These are phyloP conservation scores for Troides helena DNA, from an alignment of 2,888 invertebrate genomes.

Conservation along the genomic window DNA sequence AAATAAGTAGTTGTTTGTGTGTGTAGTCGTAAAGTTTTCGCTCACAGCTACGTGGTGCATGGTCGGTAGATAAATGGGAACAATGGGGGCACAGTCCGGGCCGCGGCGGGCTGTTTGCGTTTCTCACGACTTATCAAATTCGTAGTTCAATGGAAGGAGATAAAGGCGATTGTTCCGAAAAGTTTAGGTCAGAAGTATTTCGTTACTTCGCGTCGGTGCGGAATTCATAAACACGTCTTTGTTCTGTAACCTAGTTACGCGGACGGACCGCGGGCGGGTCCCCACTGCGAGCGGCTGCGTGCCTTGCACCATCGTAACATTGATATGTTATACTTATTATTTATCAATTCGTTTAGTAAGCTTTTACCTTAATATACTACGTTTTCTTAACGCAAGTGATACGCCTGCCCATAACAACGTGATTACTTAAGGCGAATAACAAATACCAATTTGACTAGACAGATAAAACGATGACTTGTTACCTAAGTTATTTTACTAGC, in stretches of 20 bases:
- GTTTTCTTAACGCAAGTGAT: not conserved
- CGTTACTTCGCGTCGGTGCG: constrained; percentile 44
- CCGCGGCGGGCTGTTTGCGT: constrained; percentile 44
- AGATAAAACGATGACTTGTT: too few species aligned
- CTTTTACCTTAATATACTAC: too few species aligned
- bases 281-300: constrained; percentile 4
- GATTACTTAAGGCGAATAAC: too few species aligned
- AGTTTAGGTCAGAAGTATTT: constrained; percentile 50
- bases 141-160: constrained; percentile 65
- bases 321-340: not conserved
- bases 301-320: not conserved
- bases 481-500: too few species aligned
- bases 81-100: constrained; percentile 22
- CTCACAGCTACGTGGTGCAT: constrained; percentile 9
- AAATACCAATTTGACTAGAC: too few species aligned
- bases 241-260: constrained; percentile 53
- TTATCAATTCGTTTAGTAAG: too few species aligned
- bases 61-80: constrained; percentile 22
- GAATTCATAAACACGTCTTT: constrained; percentile 52
- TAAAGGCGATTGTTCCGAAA: constrained; percentile 65
- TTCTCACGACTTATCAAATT: constrained; percentile 73
- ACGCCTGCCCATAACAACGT: too few species aligned
- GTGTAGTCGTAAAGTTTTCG: constrained; percentile 23
- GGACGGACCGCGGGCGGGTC: constrained; percentile 23
- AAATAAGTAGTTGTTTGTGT: constrained; percentile 18